Conservation (phyloP, 2,113 vertebrate genomes). For the Dicrurus megarhynchus region DNA sequence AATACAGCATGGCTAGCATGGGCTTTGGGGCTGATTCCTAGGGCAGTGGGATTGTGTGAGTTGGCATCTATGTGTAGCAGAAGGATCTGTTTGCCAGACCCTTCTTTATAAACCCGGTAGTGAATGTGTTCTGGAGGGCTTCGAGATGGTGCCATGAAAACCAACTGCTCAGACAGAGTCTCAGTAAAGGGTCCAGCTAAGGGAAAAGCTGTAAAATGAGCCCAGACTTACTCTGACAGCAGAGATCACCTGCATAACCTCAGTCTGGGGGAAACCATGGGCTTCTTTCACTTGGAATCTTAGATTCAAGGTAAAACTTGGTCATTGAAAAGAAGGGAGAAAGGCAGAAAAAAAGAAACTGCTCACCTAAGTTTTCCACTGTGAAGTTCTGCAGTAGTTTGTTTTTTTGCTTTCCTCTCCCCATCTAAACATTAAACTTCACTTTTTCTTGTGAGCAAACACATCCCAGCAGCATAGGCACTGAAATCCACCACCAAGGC, state of each 20-base stretch:
- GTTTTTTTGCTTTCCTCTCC: neutral
- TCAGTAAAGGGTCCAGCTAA: neutral
- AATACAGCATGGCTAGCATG: rapidly evolving
- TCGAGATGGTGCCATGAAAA: neutral
- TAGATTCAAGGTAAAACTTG: neutral
- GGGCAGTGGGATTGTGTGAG: neutral
- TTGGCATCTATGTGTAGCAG: neutral
- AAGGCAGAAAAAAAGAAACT: neutral
- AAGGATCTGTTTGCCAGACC: neutral
- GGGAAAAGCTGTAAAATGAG: neutral
- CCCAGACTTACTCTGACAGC: neutral
- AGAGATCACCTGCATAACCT: neutral
- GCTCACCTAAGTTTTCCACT: neutral
- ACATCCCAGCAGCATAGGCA: neutral
- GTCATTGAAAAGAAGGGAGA: neutral
- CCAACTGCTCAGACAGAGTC: neutral
- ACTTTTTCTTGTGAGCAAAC: neutral
- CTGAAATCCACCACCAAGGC: neutral
- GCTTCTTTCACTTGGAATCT: neutral
- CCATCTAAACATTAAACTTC: neutral
- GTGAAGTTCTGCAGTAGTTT: neutral
- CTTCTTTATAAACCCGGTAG: neutral
- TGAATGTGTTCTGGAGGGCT: neutral
- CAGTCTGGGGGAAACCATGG: neutral
- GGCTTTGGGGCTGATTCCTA: neutral